A percentile compares a stretch with the other conserved stretches of the same genome.
Evolutionary conservation across 1,140 invertebrate genomes (phyloP).

Genomic region (Polypedilum pembai): DNA sequence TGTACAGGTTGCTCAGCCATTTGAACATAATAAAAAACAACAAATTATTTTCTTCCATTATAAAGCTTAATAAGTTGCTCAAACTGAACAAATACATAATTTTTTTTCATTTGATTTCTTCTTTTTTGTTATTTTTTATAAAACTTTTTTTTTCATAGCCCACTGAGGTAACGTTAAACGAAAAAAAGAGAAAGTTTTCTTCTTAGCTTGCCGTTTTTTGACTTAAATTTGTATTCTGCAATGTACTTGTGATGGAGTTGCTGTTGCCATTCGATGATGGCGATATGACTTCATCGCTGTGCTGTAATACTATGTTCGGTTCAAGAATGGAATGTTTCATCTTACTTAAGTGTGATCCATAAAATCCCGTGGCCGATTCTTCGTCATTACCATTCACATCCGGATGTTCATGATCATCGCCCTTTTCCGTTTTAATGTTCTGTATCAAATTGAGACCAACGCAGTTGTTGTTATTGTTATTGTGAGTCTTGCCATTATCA

Average conservation of each 20-base stretch:
- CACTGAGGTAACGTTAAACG: slow-evolving; percentile 26
- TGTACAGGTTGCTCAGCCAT: slow-evolving; percentile 10
- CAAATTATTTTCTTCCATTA: slow-evolving; percentile 5
- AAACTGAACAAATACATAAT: slow-evolving; percentile 1
- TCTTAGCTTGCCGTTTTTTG: slow-evolving; percentile 25
- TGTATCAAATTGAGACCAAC: slow-evolving; percentile 20
- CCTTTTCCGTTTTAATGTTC: slow-evolving; percentile 10
- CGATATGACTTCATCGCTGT: slow-evolving; percentile 7
- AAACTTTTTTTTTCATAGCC: not conserved
- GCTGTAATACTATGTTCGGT: slow-evolving; percentile 25
- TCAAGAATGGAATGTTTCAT: slow-evolving; percentile 26
- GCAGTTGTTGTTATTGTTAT: not conserved
- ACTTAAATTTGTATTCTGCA: slow-evolving; percentile 14
- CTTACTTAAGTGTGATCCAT: slow-evolving; percentile 19
- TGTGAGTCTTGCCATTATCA: not conserved
- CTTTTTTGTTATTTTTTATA: not conserved
- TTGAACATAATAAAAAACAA: slow-evolving; percentile 7
- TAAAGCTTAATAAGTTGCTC: slow-evolving; percentile 17
- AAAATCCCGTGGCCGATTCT: not conserved
- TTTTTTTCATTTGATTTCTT: slow-evolving; percentile 4
- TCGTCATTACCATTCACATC: not conserved
- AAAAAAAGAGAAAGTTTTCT: slow-evolving; percentile 24
- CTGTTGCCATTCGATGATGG: not conserved
- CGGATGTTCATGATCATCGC: not conserved
- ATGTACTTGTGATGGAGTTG: slow-evolving; percentile 7